These are phyloP conservation scores for Noctua comes DNA, from an alignment of 2,888 invertebrate species.

Conservation along the genomic window DNA sequence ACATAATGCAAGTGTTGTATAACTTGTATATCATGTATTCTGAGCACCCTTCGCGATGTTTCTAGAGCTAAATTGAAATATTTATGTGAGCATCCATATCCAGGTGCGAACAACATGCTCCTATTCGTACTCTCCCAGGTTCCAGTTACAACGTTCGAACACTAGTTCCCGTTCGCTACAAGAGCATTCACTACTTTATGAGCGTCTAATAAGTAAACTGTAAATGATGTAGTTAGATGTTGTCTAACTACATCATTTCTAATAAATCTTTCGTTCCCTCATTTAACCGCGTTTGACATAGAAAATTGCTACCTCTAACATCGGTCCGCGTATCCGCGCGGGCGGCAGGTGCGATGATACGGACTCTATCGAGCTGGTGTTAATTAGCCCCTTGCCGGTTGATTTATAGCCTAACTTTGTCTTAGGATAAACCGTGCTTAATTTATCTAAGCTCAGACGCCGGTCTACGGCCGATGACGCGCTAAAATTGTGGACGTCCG, in stretches of 20 bases:
- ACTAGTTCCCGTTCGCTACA: constrained; percentile 15
- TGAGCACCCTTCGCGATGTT: constrained; percentile 11
- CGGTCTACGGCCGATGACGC: constrained; percentile 65
- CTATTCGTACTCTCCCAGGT: neutral
- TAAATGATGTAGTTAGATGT: neutral
- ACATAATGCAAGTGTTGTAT: constrained; percentile 21
- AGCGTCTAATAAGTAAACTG: constrained; percentile 42
- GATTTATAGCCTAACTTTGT: constrained; percentile 83
- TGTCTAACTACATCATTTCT: constrained; percentile 43
- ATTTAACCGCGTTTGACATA: constrained; percentile 63
- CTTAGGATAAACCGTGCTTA: constrained; percentile 73
- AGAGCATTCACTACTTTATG: constrained; percentile 32
- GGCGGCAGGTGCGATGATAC: constrained; percentile 81
- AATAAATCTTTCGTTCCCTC: constrained; percentile 62
- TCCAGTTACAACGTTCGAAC: constrained; percentile 7
- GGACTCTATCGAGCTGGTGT: constrained; percentile 74
- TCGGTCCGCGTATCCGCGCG: constrained; percentile 53
- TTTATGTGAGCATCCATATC: constrained; percentile 14
- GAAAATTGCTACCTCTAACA: constrained; percentile 72
- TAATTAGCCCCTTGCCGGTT: constrained; percentile 83
- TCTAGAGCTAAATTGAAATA: constrained; percentile 37
- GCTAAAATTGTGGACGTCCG: constrained; percentile 62
- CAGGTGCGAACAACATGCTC: constrained; percentile 25
- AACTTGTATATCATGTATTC: constrained; percentile 16
- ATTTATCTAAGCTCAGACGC: constrained; percentile 73